Evolutionary conservation across 2,797 vertebrate genomes (phyloP), one percentile per base, ranked within the genome.

Genomic region (Gymnoscopelus microlampas): DNA sequence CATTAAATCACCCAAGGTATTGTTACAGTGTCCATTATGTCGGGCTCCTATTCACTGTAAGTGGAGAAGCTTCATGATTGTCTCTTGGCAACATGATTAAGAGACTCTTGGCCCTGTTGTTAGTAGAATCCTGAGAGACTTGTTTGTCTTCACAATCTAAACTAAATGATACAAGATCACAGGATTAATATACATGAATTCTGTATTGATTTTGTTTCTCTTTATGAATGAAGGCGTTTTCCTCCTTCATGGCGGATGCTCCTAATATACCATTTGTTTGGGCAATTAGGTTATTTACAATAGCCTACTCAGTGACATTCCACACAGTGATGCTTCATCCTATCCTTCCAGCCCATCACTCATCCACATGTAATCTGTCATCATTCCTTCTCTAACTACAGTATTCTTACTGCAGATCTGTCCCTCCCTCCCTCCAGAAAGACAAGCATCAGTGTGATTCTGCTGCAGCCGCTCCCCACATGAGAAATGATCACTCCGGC

Each of bases 101-200:
- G 14, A 50, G 48, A 11, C 10, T 14, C 48, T 50, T 14, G 10
- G 14, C n/a, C 6, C 14, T n/a, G 3, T 8, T 53, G 13, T 63
- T 24, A 4, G 10, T 11, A n/a, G 14, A 11, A 10, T 49, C 48
- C 66, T 74, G 7, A 63, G 76, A 83, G 76, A 76, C 47, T 80
- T 78, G 57, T 68, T 82, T 54, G 47, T 76, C 64, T 62, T 84
- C 66, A 71, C 66, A 63, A 61, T 78, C 77, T 81, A 78, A 66
- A 81, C 63, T 49, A 53, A 66, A 56, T 63, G 58, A n/a, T 76
- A 63, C 59, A 61, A 81, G 66, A 73, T 85, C 76, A 77, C 80
- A 63, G 75, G 75, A 81, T 82, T 74, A 74, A 68, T 59, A 71
- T 78, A 72, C 78, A 71, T 83, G 76, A 85, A 82, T 81, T 72